These are phyloP conservation scores for Gonioctena quinquepunctata DNA, from an alignment of 1,140 invertebrate genomes.

Conservation along the genomic window DNA sequence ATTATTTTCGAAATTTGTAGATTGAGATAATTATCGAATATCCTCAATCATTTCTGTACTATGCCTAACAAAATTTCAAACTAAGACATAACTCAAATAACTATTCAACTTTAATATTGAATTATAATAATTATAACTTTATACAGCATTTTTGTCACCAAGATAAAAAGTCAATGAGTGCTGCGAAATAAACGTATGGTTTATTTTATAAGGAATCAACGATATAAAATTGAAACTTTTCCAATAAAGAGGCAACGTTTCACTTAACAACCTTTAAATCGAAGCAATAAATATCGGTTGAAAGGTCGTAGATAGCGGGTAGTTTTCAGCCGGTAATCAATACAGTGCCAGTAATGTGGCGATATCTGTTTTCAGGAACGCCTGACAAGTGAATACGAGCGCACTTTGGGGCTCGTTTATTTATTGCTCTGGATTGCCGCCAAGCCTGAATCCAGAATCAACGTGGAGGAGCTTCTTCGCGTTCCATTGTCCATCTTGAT, in stretches of 20 bases:
- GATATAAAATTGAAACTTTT: conserved; percentile 19
- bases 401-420: conserved; percentile 20
- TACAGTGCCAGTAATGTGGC: conserved; percentile 31
- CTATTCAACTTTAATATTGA: too few species aligned
- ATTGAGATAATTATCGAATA: too few species aligned
- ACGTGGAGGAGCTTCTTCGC: conserved; percentile 18
- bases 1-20: too few species aligned
- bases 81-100: too few species aligned
- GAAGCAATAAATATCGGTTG: conserved; percentile 28
- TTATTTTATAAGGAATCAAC: neutral
- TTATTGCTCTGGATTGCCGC: conserved; percentile 26
- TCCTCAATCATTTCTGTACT: too few species aligned
- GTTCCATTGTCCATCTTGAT: conserved; percentile 26
- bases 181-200: too few species aligned
- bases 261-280: conserved; percentile 16
- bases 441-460: conserved; percentile 20
- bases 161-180: too few species aligned
- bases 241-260: conserved; percentile 1
- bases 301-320: conserved; percentile 28
- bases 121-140: too few species aligned
- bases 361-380: conserved; percentile 32
- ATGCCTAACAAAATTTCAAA: too few species aligned
- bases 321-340: conserved; percentile 31
- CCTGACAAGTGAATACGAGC: conserved; percentile 27
- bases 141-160: too few species aligned